A percentile compares a stretch with the other conserved stretches of the same genome.
Evolutionary conservation across 2,888 invertebrate species (phyloP).

Genomic region (Polia nebulosa): DNA sequence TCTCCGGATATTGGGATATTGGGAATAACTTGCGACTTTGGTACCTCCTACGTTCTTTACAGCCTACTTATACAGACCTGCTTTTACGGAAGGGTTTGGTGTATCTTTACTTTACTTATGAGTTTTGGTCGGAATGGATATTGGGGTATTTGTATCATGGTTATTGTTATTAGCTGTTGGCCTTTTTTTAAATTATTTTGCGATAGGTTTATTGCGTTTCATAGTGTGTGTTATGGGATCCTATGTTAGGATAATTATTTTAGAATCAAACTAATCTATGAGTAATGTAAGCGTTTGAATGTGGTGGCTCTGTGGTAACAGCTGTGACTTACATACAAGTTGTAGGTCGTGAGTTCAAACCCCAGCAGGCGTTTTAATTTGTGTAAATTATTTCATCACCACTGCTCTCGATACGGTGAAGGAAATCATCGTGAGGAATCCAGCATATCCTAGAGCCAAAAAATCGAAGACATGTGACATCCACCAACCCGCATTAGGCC

Average conservation of each 20-base stretch:
- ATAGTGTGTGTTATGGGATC: background rate
- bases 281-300: too few relatives aligned
- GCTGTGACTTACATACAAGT: too few relatives aligned
- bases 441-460: too few relatives aligned
- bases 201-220: conserved; percentile 18
- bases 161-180: conserved; percentile 40
- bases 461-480: too few relatives aligned
- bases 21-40: conserved; percentile 76
- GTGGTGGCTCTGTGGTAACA: too few relatives aligned
- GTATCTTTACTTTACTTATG: conserved; percentile 43
- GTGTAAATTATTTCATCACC: too few relatives aligned
- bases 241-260: background rate
- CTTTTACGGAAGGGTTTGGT: conserved; percentile 37
- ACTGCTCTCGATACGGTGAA: too few relatives aligned
- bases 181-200: background rate
- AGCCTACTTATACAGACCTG: conserved; percentile 48
- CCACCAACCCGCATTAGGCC: too few relatives aligned
- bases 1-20: conserved; percentile 79
- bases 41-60: conserved; percentile 53
- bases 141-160: conserved; percentile 42
- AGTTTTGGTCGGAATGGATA: conserved; percentile 43
- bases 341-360: too few relatives aligned
- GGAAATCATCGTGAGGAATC: too few relatives aligned
- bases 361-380: too few relatives aligned
- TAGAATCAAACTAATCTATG: too few relatives aligned